Conservation (phyloP, 1,140 invertebrate genomes). For the Hirudo medicinalis region DNA sequence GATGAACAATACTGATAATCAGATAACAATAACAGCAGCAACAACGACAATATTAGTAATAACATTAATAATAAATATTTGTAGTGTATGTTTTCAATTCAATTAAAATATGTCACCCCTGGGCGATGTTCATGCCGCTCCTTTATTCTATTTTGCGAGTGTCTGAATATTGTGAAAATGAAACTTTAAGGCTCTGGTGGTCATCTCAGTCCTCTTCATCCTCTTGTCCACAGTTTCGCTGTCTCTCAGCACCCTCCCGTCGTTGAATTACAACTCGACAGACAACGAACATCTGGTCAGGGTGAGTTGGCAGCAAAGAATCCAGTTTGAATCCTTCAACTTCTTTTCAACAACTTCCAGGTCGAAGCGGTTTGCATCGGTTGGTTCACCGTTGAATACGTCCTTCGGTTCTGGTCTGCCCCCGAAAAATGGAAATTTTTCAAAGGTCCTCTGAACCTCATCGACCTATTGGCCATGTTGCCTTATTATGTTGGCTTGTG, state of each 20-base stretch:
- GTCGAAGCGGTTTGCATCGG: slow-evolving; percentile 94
- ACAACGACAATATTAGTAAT: too few relatives aligned
- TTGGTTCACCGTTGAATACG: slow-evolving; percentile 98
- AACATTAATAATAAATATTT: too few relatives aligned
- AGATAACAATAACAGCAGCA: too few relatives aligned
- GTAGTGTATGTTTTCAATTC: too few relatives aligned
- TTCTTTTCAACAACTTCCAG: not conserved
- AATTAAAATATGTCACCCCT: too few relatives aligned
- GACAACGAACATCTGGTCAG: slow-evolving; percentile 13
- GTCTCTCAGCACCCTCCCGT: slow-evolving; percentile 85
- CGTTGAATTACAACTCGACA: slow-evolving; percentile 51
- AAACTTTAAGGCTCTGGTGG: slow-evolving; percentile 72
- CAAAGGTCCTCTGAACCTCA: slow-evolving; percentile 91
- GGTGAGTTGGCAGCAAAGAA: not conserved
- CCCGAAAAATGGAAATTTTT: slow-evolving; percentile 99
- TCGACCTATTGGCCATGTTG: slow-evolving; percentile 94
- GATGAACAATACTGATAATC: too few relatives aligned
- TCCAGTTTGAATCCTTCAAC: not conserved
- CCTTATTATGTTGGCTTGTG: slow-evolving; percentile 63
- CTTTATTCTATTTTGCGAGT: too few relatives aligned
- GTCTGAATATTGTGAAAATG: too few relatives aligned
- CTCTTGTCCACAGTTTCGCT: slow-evolving; percentile 88
- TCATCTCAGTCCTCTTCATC: slow-evolving; percentile 95
- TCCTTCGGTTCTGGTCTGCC: slow-evolving; percentile 90
- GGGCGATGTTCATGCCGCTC: too few relatives aligned